Evolutionary conservation across 1,140 invertebrate genomes (phyloP), one percentile per base, ranked within the genome.

Genomic region (Drosophila oshimai): DNA sequence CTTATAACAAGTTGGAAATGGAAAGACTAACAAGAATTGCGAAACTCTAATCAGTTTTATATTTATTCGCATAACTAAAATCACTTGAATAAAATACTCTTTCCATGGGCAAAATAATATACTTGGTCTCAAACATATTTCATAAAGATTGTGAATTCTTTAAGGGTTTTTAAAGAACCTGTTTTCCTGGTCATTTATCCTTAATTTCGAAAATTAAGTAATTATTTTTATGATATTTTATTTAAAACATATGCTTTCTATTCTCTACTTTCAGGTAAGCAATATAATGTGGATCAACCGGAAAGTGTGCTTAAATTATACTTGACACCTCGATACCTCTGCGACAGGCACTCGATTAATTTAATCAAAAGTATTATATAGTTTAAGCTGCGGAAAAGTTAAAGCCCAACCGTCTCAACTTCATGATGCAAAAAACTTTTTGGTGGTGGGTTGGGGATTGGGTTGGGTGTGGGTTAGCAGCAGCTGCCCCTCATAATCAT

Each of bases 341-440:
- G 57, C 13, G 12, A 12, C 37, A 33, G 71, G 36, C 54, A 46
- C 54, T 81, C 44, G 44, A 70, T 73, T 81, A 83, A 81, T 78
- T 73, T 77, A 64, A 83, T 84, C 72, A 77, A 77, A 73, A 74
- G 64, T 58, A 69, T 73, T 74, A 36, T 42, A 24, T 18, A 51
- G 50, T 60, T 58, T 34, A 33, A 49, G 41, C 50, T 31, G 69
- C 34, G 41, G 15, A 13, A 74, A 74, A 74, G 72, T 76, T 75
- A 58, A 53, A 37, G 41, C 39, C 33, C 9, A 4, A 9, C 10
- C 22, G 13, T 22, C 13, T 50, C 29, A 36, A 41, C 61, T 79
- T 36, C 34, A 58, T 64, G 68, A 72, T 79, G 80, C 65, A 76
- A 37, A 45, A 75, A 79, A 75, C 17, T 72, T 64, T 61, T 37